Conservation (phyloP, 37 sponge, comb jelly and placozoan genomes). For the Hexactinellida sp. region DNA sequence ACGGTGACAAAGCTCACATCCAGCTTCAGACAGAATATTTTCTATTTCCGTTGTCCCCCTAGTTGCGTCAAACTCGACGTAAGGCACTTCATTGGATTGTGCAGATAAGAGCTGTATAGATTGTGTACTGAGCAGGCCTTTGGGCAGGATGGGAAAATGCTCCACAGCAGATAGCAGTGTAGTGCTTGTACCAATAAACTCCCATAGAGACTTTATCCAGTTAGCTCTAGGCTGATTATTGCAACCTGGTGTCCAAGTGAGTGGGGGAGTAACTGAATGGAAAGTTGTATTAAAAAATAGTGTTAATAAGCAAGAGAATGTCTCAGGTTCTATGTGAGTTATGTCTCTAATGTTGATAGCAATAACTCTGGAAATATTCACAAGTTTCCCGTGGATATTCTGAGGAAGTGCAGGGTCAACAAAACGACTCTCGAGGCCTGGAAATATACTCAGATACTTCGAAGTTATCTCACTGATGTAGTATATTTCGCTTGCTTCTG, state of each 20-base stretch:
- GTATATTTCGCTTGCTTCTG: background rate
- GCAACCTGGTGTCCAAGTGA: background rate
- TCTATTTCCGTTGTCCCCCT: background rate
- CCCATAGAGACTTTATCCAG: slow-evolving; percentile 9
- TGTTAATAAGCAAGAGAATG: background rate
- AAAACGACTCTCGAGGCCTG: background rate
- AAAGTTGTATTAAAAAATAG: background rate
- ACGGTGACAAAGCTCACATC: background rate
- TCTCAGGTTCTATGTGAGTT: background rate
- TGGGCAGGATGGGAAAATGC: background rate
- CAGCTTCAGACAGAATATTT: background rate
- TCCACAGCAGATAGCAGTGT: background rate
- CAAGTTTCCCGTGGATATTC: background rate
- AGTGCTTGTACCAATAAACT: background rate
- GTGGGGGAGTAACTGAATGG: background rate
- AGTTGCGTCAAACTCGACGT: background rate
- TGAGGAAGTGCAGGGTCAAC: background rate
- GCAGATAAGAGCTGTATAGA: background rate
- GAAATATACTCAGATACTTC: background rate
- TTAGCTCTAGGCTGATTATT: background rate
- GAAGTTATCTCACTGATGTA: background rate
- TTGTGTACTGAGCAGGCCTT: background rate
- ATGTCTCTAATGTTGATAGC: background rate
- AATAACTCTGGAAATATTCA: background rate
- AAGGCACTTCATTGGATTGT: background rate